Evolutionary conservation across 2,113 vertebrate genomes (phyloP).

Genomic region (Myodes glareolus): DNA sequence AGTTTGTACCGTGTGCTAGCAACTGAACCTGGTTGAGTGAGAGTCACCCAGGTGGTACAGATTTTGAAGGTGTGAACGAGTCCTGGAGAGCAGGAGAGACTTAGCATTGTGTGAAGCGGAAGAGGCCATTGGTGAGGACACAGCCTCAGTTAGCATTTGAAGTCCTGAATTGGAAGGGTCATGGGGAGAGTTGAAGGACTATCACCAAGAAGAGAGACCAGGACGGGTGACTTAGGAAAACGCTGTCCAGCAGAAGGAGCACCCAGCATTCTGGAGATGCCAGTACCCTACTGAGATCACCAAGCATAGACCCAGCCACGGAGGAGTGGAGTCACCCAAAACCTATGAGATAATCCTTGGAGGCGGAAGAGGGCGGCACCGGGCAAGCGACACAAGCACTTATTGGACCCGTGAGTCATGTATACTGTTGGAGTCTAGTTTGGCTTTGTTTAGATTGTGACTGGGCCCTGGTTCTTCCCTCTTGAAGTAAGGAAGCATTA

Average conservation of each 20-base stretch:
- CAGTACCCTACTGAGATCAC: not conserved
- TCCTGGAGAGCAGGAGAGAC: not conserved
- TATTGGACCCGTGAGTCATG: not conserved
- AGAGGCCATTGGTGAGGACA: not conserved
- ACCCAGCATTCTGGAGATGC: not conserved
- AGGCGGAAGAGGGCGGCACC: not conserved
- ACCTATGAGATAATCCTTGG: not conserved
- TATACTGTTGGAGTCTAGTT: not conserved
- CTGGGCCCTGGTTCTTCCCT: not conserved
- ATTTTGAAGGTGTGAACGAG: not conserved
- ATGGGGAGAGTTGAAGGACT: not conserved
- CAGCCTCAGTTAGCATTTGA: not conserved
- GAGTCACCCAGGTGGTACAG: not conserved
- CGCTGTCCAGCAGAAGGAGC: not conserved
- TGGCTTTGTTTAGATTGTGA: not conserved
- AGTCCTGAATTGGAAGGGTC: not conserved
- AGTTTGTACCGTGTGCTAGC: no score
- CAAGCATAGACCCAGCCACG: not conserved
- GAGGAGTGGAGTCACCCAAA: not conserved
- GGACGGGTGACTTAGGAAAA: not conserved
- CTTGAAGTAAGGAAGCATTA: not conserved
- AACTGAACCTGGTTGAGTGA: not conserved
- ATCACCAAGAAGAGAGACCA: not conserved
- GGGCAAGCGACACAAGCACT: not conserved
- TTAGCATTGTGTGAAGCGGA: not conserved